Base-by-base conservation (phyloP, 2,113 vertebrate species). In the Phylloscopus trochilus region DNA sequence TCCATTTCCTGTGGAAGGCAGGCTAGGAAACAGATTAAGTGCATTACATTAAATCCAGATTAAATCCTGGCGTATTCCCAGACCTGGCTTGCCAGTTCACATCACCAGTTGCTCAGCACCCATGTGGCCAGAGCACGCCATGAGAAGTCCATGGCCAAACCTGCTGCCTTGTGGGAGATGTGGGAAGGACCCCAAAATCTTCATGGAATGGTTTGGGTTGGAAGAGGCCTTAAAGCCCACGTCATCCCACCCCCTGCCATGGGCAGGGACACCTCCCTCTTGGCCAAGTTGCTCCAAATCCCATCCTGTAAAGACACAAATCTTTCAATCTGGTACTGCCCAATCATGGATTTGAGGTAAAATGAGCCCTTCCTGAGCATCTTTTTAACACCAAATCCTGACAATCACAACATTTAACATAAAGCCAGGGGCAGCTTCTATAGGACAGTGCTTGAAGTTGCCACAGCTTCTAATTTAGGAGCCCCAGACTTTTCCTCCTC, bases 41-140 rank as follows among this genome's bases (percentile, higher is more conserved):
- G 90, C 92, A 94, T 96, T 96, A 92, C 37, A 14, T 75, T 82
- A 96, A 96, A 94, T 83, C 92, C 96, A 94, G 90, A 96, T 92
- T 94, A 96, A 96, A 93, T 76, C 78, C 84, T 95, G 92, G 87
- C 70, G 0, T 60, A 27, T 79, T 75, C 90, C 84, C 95, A 90
- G 73, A 33, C 69, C 47, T 22, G 33, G 44, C 41, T 94, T 86
- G 79, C 68, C 79, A 10, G 8, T 90, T 89, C 79, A 62, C 68
- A 87, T 88, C 21, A 6, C 67, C 76, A 69, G 72, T 88, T 86
- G n/a, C 53, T 89, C 41, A 37, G 37, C 15, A n/a, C 18, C 59
- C 92, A 4, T 93, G 79, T 67, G 83, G 75, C 37, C 52, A 77
- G 33, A 89, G 37, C 31, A 46, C 28, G 74, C 51, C 80, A 51